phyloP scores from a whole-genome alignment of 2,888 invertebrate species.

The Apamea monoglypha region DNA sequence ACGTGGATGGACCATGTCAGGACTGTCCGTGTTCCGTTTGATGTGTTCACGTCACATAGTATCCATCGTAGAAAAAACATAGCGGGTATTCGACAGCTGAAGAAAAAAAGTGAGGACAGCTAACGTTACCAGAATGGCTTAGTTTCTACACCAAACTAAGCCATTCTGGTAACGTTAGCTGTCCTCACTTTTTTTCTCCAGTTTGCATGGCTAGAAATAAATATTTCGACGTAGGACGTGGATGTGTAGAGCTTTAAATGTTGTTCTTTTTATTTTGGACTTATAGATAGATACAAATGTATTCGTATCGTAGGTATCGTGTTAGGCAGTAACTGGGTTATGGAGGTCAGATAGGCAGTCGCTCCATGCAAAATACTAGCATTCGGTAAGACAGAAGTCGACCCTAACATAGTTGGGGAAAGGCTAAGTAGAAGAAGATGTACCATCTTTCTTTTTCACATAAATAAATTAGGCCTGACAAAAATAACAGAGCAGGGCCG shows the following conservation, averaged over 20 bases:
- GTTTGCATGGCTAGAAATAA: background rate
- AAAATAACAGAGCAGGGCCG: no score
- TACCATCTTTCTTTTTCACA: no score
- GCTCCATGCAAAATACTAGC: background rate
- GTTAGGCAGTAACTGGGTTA: background rate
- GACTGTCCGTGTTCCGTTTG: background rate
- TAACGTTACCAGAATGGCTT: background rate
- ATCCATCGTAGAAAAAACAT: slow-evolving; percentile 1
- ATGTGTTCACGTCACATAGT: slow-evolving; percentile 14
- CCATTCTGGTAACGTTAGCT: no score
- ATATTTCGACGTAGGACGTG: background rate
- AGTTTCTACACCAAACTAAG: no score
- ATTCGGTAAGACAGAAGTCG: background rate
- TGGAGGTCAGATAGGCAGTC: background rate
- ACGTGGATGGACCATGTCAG: background rate
- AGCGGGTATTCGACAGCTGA: background rate
- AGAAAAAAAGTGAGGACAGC: background rate
- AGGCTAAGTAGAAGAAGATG: no score
- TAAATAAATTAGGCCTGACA: no score
- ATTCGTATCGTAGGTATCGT: no score
- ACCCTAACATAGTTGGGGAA: no score
- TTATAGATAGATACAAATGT: no score
- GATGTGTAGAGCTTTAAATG: background rate
- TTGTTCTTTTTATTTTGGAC: background rate
- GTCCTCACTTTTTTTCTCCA: no score